Evolutionary conservation across 1,140 invertebrate genomes (phyloP), one percentile per base, ranked within the genome.

Genomic region (Diprion similis): DNA sequence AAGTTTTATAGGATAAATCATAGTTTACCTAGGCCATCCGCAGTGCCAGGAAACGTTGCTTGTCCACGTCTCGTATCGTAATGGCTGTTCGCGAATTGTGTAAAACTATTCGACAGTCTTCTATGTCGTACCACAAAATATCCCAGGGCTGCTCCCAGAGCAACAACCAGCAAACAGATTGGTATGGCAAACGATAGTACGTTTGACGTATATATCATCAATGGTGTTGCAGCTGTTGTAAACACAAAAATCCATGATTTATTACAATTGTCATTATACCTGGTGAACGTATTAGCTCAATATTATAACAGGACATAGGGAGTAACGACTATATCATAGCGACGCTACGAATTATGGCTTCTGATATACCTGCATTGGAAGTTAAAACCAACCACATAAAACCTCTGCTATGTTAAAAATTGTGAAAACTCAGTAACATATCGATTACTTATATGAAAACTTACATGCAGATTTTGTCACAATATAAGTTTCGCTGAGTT

Each of bases 1-100:
- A 75, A 68, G 13, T 68, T 24, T 24, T 10, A 68, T 68, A 65
- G 3, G 17, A 65, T 65, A 2, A 1, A 65, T 65, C 15, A 37
- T 37, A 37, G 24, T 37, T 37, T 82, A 92, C 92, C 92, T 73
- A 94, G 83, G 77, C 92, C 90, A 83, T 94, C 92, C 70, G 91
- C 91, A 48, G 91, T 92, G 17, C 89, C 88, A 8, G 85, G 85
- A 83, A 98, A 95, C 68, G 94, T 96, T 11, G 96, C 95, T 77
- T 95, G 93, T 68, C 94, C 95, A 59, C 95, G 93, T 78, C 95
- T 90, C 19, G 93, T 94, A 87, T 96, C 93, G 82, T 97, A 97
- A 83, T 96, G 95, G 80, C 94, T 95, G 82, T 94, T 95, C 13
- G 94, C 93, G 86, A 96, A 96, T 51, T 93, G 91, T 7, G 93